Percentiles rank a stretch among this genome's conserved stretches.
Evolutionary conservation across 2,113 vertebrate species (phyloP).

Genomic region (Cynocephalus volans): DNA sequence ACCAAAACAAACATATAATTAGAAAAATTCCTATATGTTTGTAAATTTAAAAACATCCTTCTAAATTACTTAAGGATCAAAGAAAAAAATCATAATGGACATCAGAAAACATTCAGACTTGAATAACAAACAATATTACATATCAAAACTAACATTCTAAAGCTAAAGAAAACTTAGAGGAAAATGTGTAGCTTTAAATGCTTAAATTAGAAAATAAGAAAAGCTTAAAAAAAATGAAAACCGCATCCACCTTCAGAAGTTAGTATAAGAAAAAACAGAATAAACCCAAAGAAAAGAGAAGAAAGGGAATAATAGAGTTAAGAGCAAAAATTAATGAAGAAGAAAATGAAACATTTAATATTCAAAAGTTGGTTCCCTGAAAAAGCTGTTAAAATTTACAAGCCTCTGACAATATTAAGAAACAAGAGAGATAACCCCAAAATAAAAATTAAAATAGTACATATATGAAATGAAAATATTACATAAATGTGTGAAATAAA

Average conservation of each 20-base stretch:
- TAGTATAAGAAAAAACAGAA: not conserved
- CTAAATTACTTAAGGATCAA: conserved; percentile 18
- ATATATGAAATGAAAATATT: conserved; percentile 29
- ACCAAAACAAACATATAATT: not conserved
- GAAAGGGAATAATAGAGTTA: not conserved
- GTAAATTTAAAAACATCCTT: not conserved
- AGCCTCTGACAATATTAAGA: conserved; percentile 33
- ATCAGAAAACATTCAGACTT: conserved; percentile 18
- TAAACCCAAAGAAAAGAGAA: not conserved
- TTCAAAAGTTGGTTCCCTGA: not conserved
- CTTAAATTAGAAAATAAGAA: conserved; percentile 18
- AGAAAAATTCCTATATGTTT: not conserved
- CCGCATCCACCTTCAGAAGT: not conserved
- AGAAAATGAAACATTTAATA: not conserved
- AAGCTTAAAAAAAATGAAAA: conserved; percentile 49
- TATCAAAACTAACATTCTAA: not conserved
- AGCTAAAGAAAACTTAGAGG: not conserved
- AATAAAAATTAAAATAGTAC: conserved; percentile 16
- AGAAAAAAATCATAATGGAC: not conserved
- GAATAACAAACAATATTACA: not conserved
- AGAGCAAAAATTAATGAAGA: not conserved
- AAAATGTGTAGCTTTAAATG: not conserved
- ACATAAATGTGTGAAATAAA: not conserved
- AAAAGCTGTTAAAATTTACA: conserved; percentile 44
- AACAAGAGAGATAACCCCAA: not conserved